These are phyloP conservation scores for Macaria notata DNA, from an alignment of 2,888 invertebrate genomes.

Conservation along the genomic window DNA sequence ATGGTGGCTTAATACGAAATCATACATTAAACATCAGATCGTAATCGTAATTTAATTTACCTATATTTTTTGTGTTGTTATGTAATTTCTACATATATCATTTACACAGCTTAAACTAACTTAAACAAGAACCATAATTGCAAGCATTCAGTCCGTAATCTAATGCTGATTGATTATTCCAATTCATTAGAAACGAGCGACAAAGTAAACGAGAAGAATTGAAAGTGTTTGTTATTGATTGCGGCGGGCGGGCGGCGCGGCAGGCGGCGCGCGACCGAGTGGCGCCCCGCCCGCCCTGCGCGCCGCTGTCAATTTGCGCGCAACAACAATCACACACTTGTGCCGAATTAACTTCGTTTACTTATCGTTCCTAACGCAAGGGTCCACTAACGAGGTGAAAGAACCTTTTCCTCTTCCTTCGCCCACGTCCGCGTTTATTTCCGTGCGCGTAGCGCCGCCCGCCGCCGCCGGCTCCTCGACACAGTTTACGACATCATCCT, in stretches of 20 bases:
- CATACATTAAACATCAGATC: no score
- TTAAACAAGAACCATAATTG: no score
- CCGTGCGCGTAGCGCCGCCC: constrained; percentile 8
- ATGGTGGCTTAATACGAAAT: no score
- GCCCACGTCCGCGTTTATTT: constrained; percentile 14
- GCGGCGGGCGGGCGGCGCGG: constrained; percentile 32
- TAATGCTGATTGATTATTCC: constrained; percentile 1
- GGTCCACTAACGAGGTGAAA: constrained; percentile 51
- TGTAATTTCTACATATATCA: no score
- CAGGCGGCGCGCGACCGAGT: constrained; percentile 34
- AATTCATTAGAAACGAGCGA: constrained; percentile 21
- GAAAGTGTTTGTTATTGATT: constrained; percentile 27
- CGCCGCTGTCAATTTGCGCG: constrained; percentile 43
- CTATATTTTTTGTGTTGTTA: no score
- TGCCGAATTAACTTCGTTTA: constrained; percentile 72
- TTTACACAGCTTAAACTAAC: no score
- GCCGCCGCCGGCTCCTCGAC: constrained; percentile 4
- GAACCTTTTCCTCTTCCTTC: constrained; percentile 21
- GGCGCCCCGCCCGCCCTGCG: constrained; percentile 43
- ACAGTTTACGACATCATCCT: constrained; percentile 23
- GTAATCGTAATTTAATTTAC: no score
- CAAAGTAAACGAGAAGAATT: constrained; percentile 26
- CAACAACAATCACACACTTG: constrained; percentile 57
- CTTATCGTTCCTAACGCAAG: constrained; percentile 51
- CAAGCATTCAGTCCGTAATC: no score